Evolutionary conservation across 2,888 invertebrate species (phyloP), one percentile per base, ranked within the genome.

Genomic region (Drosophila tripunctata): DNA sequence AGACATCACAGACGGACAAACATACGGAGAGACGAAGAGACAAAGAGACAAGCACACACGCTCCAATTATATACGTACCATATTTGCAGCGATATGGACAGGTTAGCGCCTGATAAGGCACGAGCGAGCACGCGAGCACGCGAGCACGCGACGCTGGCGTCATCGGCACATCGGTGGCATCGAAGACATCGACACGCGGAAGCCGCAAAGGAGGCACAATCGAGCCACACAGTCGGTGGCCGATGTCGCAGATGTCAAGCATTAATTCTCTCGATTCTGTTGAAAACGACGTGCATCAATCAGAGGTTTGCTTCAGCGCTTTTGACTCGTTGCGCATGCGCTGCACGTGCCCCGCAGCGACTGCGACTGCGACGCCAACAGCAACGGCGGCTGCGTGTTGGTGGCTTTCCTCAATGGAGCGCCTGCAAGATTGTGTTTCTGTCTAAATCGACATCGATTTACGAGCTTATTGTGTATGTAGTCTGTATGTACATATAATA

Each of bases 41-140:
- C 31, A 44, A 58, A 54, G 36, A 45, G 45, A 51, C 19, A 19
- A 40, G 10, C 35, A 51, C 45, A 61, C 47, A 48, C 56, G 81
- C 67, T 64, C 81, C 77, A 72, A 76, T 67, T 72, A 72, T 71
- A 64, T 54, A 56, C 83, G 83, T 62, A 78, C 67, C 76, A 68
- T 75, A 74, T 74, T 75, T 87, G 83, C 56, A 60, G 68, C 88
- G 54, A 83, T 88, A 88, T 86, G 81, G 88, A 86, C 87, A 88
- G 73, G 87, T 76, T 81, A 79, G 80, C 69, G 77, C 87, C 88
- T 73, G 88, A 81, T 81, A 86, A 88, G 81, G 81, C 47, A 63
- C 56, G 67, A 80, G 88, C 81, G 81, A 86, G 66, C 54, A 48
- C 45, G 50, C 50, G 71, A 43, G n/a, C n/a, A 88, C 81, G 88